These are phyloP conservation scores for Macrotus californicus DNA, from an alignment of 2,113 vertebrate genomes.

Conservation along the genomic window DNA sequence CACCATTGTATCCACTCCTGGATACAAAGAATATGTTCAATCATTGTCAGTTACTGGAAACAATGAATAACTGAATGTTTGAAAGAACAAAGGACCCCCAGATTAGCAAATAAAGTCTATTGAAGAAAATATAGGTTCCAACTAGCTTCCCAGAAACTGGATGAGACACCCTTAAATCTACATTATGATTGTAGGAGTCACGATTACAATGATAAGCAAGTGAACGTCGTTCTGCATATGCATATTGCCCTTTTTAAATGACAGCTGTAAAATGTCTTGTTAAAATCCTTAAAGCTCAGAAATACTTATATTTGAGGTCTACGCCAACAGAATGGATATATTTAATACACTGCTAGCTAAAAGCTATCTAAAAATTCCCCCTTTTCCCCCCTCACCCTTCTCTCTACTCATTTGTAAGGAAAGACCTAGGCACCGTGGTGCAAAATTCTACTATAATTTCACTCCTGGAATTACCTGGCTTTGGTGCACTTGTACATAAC, in stretches of 20 bases:
- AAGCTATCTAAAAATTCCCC: neutral
- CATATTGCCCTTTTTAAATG: slow-evolving; percentile 5
- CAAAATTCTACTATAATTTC: neutral
- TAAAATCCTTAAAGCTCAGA: slow-evolving; percentile 7
- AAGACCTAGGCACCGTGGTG: neutral
- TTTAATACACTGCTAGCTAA: slow-evolving; percentile 31
- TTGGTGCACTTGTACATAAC: slow-evolving; percentile 26
- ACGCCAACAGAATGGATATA: neutral
- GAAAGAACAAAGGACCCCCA: neutral
- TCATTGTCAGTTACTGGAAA: neutral
- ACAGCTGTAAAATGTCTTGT: neutral
- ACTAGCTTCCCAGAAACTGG: neutral
- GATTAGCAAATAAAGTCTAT: neutral
- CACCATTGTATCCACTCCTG: neutral
- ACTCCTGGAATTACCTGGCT: neutral
- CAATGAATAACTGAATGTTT: neutral
- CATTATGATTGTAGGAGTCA: neutral
- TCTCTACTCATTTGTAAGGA: neutral
- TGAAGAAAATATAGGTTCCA: neutral
- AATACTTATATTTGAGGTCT: neutral
- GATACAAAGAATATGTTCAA: neutral
- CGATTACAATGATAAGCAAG: neutral
- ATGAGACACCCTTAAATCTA: neutral
- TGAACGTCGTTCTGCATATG: neutral
- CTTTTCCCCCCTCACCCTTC: neutral